Evolutionary conservation across 2,113 vertebrate species (phyloP), one percentile per base, ranked within the genome.

Genomic region (Rhipidura dahli): DNA sequence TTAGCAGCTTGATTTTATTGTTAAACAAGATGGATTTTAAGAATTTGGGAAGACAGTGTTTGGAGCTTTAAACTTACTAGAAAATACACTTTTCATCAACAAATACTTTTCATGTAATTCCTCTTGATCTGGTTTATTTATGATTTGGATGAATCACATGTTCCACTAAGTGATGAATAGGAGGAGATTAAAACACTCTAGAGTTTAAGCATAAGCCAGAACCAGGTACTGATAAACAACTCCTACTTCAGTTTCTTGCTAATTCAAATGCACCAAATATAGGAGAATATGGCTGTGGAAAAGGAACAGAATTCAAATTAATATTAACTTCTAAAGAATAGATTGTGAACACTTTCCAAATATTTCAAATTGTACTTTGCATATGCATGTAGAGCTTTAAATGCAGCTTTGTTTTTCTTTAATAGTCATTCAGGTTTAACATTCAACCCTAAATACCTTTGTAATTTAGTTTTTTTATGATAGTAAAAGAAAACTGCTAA

Each of bases 1-100:
- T 97, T 94, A 96, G 92, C 51, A 79, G 87, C 80, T 91, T 39
- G 33, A 75, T 96, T 97, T 98, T 96, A 94, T 90, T 95, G 66
- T 95, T 96, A 97, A 97, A 94, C 73, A 94, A 92, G 79, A 96
- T 96, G 72, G 59, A 97, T 69, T 81, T 64, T 92, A 95, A 92
- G 90, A 91, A 87, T 91, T 90, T 82, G n/a, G 11, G 60, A 91
- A 81, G 72, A 83, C 13, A 18, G 11, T 37, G 23, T 56, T 77
- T 95, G 63, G 53, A 61, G 11, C 37, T 59, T 53, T 94, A 89
- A 97, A 94, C 86, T 85, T 78, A 61, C 45, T 73, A 83, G 85
- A 69, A 44, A 92, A 26, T 83, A 78, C 60, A 11, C 40, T 96
- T 97, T 73, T 35, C 47, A 79, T 81, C 42, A 92, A 40, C 69